phyloP scores from a whole-genome alignment of 1,140 invertebrate genomes.

The Manduca sexta region DNA sequence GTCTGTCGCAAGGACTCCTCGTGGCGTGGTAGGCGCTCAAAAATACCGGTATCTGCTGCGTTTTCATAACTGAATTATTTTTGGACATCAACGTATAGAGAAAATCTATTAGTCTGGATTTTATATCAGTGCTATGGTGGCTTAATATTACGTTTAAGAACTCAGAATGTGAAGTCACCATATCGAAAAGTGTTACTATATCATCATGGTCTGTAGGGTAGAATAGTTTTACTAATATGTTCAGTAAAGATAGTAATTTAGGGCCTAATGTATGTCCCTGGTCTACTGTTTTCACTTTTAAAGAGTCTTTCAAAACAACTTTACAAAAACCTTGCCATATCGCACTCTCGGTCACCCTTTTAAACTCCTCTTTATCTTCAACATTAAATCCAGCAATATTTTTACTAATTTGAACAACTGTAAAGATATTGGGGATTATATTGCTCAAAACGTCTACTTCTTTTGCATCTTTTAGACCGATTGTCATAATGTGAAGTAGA shows the following conservation, averaged over 20 bases:
- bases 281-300: slow-evolving; percentile 71
- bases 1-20: slow-evolving; percentile 76
- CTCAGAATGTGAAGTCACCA: slow-evolving; percentile 83
- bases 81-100: slow-evolving; percentile 75
- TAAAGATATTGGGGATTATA: slow-evolving; percentile 60
- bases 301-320: slow-evolving; percentile 76
- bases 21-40: slow-evolving; percentile 82
- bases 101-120: slow-evolving; percentile 76
- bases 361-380: slow-evolving; percentile 53
- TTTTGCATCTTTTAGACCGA: slow-evolving; percentile 73
- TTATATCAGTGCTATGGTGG: slow-evolving; percentile 67
- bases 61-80: slow-evolving; percentile 76
- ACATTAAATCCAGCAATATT: slow-evolving; percentile 34
- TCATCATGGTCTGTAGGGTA: slow-evolving; percentile 72
- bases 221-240: slow-evolving; percentile 74
- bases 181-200: slow-evolving; percentile 77
- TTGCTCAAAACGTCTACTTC: slow-evolving; percentile 52
- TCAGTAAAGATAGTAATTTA: slow-evolving; percentile 74
- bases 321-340: slow-evolving; percentile 80
- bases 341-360: slow-evolving; percentile 70
- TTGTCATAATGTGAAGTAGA: slow-evolving; percentile 71
- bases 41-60: slow-evolving; percentile 79
- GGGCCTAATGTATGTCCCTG: slow-evolving; percentile 30
- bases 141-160: slow-evolving; percentile 79
- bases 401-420: slow-evolving; percentile 35